Base-by-base conservation (phyloP, 2,888 invertebrate species). In the Diloba caeruleocephala region DNA sequence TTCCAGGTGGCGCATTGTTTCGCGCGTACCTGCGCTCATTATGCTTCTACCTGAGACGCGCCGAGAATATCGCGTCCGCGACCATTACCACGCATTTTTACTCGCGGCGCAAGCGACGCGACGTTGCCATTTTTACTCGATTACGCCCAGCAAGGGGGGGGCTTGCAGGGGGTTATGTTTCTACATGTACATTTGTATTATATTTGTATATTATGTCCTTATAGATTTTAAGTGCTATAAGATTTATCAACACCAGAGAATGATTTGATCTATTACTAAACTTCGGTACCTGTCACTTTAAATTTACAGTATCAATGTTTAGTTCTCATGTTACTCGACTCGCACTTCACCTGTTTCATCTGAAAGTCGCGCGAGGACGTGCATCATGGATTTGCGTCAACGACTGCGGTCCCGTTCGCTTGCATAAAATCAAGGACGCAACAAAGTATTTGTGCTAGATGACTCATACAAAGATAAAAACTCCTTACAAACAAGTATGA, bases 1-100 rank as follows among this genome's bases (percentile, higher is more conserved):
- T 51, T 63, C 50, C 51, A 57, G 70, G 23, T 25, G n/a, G n/a
- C n/a, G 52, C 49, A 68, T 69, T 71, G 71, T 69, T 69, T 70
- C 60, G 53, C 37, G 26, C 31, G 51, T 70, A 69, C 70, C 72
- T 85, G 59, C 71, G 81, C 74, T 85, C 84, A 86, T 87, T 87
- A 86, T 77, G 76, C 75, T 53, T 71, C 76, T 81, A 79, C 79
- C 80, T 81, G 79, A 44, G 44, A 28, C 65, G 36, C 39, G 52
- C 42, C 51, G 50, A 64, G 66, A 21, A n/a, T n/a, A 51, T 52
- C 69, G 67, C 69, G 60, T 45, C 34, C 52, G 60, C 46, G 29
- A 33, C 42, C 37, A 48, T 61, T 69, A 64, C 51, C 19, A 41
- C 23, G 44, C 68, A 54, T 65, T 72, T 71, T 67, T 69, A 61